Conservation (phyloP, 2,113 vertebrate genomes). For the Lophochroa leadbeateri region DNA sequence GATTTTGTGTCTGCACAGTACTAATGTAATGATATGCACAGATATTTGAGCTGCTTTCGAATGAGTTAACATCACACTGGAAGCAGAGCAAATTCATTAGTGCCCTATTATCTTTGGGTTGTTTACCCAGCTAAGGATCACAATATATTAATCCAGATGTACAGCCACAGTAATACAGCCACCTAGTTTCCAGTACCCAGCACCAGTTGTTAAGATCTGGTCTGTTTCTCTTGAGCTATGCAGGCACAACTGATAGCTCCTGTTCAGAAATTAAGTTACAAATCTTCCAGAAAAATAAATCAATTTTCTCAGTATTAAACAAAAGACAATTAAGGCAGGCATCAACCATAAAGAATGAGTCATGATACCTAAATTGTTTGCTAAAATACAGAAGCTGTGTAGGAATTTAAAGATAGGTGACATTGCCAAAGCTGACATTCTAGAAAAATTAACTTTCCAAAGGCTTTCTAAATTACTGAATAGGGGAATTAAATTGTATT, state of each 20-base stretch:
- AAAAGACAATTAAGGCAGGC: neutral
- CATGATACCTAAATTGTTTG: neutral
- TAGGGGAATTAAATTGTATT: neutral
- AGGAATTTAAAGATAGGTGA: neutral
- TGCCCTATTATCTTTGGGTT: neutral
- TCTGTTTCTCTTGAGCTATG: neutral
- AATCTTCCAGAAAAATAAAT: neutral
- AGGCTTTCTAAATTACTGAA: neutral
- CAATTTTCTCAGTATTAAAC: neutral
- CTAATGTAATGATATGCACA: neutral
- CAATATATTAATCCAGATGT: neutral
- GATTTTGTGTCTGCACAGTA: neutral
- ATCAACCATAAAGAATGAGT: neutral
- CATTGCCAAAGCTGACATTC: neutral
- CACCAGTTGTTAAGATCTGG: neutral
- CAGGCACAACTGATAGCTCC: neutral
- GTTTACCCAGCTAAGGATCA: neutral
- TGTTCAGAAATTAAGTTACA: neutral
- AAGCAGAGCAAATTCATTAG: slow-evolving; percentile 25
- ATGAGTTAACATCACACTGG: neutral
- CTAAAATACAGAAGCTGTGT: neutral
- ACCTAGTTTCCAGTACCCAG: neutral
- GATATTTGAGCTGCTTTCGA: neutral
- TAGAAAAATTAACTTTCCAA: neutral
- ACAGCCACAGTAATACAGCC: neutral